A percentile compares a stretch with the other conserved stretches of the same genome.
phyloP scores from a whole-genome alignment of 2,797 vertebrate species.

The Hemitrygon akajei region DNA sequence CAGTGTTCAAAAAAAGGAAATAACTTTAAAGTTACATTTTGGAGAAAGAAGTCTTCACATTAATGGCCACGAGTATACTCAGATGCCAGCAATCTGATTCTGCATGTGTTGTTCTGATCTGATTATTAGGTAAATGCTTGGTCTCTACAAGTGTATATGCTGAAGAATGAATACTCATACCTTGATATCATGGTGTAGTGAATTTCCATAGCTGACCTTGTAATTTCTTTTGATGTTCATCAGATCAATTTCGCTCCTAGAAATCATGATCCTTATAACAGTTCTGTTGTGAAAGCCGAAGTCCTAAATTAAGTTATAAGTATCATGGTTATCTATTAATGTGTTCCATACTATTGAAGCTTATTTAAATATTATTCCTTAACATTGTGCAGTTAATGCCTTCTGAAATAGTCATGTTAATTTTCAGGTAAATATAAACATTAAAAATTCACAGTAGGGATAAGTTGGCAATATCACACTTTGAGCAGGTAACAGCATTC shows the following conservation, averaged over 20 bases:
- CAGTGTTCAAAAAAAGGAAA: background rate
- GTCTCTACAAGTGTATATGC: background rate
- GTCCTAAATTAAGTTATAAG: constrained; percentile 50
- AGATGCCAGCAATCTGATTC: background rate
- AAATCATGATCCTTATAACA: constrained; percentile 60
- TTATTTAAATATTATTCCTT: background rate
- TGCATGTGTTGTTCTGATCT: no score
- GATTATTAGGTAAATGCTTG: background rate
- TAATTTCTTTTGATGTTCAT: constrained; percentile 59
- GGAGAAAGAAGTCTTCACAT: background rate
- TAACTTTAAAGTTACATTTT: background rate
- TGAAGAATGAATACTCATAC: constrained; percentile 49
- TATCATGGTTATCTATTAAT: background rate
- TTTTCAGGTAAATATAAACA: background rate
- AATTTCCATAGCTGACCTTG: constrained; percentile 64
- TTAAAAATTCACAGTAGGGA: background rate
- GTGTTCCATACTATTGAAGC: background rate
- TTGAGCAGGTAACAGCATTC: background rate
- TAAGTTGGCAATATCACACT: background rate
- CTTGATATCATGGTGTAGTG: constrained; percentile 63
- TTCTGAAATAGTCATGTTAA: background rate
- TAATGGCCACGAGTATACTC: background rate
- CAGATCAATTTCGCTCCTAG: constrained; percentile 66
- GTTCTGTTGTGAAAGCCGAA: constrained; percentile 69
- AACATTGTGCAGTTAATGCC: background rate